phyloP scores from a whole-genome alignment of 2,797 vertebrate genomes.

The Perdix hodgsoniae region DNA sequence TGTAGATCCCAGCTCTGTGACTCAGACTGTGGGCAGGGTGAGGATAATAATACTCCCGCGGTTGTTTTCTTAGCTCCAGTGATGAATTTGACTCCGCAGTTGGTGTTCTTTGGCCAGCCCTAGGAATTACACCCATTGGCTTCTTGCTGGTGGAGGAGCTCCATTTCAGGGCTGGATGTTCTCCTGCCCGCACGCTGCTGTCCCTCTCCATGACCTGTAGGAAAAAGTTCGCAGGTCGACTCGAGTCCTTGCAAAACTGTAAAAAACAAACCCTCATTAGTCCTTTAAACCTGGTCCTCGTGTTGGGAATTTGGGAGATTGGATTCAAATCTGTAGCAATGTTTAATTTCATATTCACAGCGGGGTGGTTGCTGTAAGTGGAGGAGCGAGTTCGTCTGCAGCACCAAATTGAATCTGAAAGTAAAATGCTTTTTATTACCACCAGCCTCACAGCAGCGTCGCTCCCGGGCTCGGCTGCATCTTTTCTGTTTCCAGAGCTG shows the following conservation, averaged over 20 bases:
- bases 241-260: slow-evolving; percentile 10
- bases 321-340: not conserved
- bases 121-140: not conserved
- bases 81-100: not conserved
- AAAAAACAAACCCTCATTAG: slow-evolving; percentile 46
- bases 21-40: not conserved
- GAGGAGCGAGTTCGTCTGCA: not conserved
- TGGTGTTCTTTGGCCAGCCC: not conserved
- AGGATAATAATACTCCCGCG: not conserved
- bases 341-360: slow-evolving; percentile 1
- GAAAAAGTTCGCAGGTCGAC: slow-evolving; percentile 27
- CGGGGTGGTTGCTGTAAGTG: not conserved
- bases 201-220: not conserved
- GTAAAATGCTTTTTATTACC: slow-evolving; percentile 17
- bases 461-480: not conserved
- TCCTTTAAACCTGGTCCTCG: not conserved
- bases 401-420: slow-evolving; percentile 15
- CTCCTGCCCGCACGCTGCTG: not conserved
- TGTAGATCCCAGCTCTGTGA: not conserved
- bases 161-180: not conserved
- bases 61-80: not conserved
- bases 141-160: not conserved
- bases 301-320: slow-evolving; percentile 1
- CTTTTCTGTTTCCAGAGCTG: not conserved
- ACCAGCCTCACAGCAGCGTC: not conserved